phyloP scores from a whole-genome alignment of 2,888 invertebrate genomes.

The Protophormia terraenovae region DNA sequence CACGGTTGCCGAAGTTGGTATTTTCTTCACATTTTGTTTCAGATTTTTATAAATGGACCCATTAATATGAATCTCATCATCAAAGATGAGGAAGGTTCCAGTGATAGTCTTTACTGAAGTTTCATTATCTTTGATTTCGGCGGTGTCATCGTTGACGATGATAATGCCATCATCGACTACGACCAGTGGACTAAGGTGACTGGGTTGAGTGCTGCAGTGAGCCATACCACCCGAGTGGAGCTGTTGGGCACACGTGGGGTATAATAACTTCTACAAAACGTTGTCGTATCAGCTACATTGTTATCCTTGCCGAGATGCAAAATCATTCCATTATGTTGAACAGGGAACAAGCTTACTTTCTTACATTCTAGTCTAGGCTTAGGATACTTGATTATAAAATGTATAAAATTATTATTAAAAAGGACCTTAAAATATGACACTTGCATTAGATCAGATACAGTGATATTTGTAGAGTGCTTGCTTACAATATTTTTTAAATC shows the following conservation, averaged over 20 bases:
- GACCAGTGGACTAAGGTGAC: neutral
- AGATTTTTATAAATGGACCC: too few species aligned
- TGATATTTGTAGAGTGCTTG: constrained; percentile 38
- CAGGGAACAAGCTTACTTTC: constrained; percentile 17
- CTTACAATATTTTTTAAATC: constrained; percentile 12
- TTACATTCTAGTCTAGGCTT: constrained; percentile 24
- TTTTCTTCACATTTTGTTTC: too few species aligned
- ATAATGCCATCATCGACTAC: constrained; percentile 2
- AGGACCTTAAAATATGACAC: constrained; percentile 54
- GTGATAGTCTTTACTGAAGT: too few species aligned
- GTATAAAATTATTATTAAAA: constrained; percentile 1
- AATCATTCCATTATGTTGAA: constrained; percentile 13
- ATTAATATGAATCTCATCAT: too few species aligned
- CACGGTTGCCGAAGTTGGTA: too few species aligned
- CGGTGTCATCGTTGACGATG: too few species aligned
- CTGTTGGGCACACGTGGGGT: constrained; percentile 2
- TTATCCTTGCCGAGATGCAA: neutral
- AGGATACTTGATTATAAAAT: constrained; percentile 40
- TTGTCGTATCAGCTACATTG: constrained; percentile 22
- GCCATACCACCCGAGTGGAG: neutral
- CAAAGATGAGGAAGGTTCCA: too few species aligned
- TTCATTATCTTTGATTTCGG: too few species aligned
- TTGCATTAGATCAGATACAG: constrained; percentile 55
- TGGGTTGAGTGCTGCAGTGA: neutral
- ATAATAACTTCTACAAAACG: neutral